phyloP scores from a whole-genome alignment of 2,888 invertebrate genomes.

The Arctia plantaginis region DNA sequence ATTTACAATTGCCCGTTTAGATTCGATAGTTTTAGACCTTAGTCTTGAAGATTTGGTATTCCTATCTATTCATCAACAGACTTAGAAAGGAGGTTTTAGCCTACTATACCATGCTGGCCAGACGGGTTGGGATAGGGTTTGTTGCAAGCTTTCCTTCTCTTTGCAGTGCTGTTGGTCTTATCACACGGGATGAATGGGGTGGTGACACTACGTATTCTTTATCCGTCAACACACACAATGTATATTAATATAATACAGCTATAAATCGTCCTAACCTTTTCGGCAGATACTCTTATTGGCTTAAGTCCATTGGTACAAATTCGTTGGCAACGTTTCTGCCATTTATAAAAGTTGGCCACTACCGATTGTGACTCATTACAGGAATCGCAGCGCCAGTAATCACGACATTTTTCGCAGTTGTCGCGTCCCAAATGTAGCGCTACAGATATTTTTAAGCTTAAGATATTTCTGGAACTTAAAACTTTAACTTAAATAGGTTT shows the following conservation, averaged over 20 bases:
- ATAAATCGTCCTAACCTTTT: background rate
- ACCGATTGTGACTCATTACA: constrained; percentile 8
- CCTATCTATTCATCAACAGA: too few relatives aligned
- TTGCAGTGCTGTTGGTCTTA: too few relatives aligned
- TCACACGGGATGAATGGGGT: too few relatives aligned
- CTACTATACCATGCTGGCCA: too few relatives aligned
- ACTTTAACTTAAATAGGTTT: background rate
- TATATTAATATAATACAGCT: background rate
- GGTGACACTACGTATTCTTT: too few relatives aligned
- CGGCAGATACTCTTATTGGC: background rate
- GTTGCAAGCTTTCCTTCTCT: too few relatives aligned
- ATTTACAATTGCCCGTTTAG: background rate
- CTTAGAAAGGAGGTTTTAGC: too few relatives aligned
- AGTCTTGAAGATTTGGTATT: background rate
- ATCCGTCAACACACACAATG: too few relatives aligned
- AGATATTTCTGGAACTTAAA: constrained; percentile 12
- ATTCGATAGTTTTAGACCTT: background rate
- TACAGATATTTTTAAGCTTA: constrained; percentile 15
- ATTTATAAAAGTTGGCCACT: constrained; percentile 10
- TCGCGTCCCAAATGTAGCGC: background rate
- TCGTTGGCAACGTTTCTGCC: constrained; percentile 6
- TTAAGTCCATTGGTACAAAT: background rate
- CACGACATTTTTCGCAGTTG: constrained; percentile 7
- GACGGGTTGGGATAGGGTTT: too few relatives aligned
- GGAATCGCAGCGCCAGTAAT: background rate